phyloP scores from a whole-genome alignment of 2,888 invertebrate species.

The Hetaerina titia region DNA sequence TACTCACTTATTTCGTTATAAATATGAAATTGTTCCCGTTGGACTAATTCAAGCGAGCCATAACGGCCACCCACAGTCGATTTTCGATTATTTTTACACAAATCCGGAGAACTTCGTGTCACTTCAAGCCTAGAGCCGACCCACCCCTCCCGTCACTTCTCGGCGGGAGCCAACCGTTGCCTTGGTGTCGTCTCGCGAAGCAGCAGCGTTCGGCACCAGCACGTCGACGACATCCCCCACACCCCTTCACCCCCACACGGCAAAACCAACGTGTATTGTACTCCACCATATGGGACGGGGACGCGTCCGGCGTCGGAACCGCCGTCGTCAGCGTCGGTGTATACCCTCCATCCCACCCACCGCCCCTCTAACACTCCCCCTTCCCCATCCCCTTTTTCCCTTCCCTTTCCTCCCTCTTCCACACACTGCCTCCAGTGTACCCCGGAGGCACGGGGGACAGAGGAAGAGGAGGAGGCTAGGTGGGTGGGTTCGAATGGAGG shows the following conservation, averaged over 20 bases:
- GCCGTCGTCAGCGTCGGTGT: background rate
- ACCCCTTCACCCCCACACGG: background rate
- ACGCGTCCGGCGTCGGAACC: constrained; percentile 4
- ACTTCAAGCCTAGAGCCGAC: background rate
- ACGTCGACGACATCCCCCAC: background rate
- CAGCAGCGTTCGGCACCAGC: background rate
- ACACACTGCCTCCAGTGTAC: background rate
- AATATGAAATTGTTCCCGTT: too few relatives aligned
- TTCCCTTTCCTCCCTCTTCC: background rate
- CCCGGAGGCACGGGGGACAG: background rate
- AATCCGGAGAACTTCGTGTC: background rate
- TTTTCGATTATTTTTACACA: background rate
- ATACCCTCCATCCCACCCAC: background rate
- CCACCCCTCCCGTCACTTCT: background rate
- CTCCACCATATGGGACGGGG: background rate
- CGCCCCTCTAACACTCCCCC: background rate
- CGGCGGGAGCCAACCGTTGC: background rate
- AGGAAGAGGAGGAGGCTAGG: background rate
- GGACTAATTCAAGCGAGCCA: background rate
- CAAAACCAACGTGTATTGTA: constrained; percentile 20
- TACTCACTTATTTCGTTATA: too few relatives aligned
- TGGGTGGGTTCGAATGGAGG: background rate
- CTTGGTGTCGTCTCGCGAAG: background rate
- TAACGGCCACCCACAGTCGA: background rate
- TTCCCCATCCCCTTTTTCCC: background rate